Evolutionary conservation across 2,888 invertebrate genomes (phyloP), one percentile per base, ranked within the genome.

Genomic region (Monopis laevigella): DNA sequence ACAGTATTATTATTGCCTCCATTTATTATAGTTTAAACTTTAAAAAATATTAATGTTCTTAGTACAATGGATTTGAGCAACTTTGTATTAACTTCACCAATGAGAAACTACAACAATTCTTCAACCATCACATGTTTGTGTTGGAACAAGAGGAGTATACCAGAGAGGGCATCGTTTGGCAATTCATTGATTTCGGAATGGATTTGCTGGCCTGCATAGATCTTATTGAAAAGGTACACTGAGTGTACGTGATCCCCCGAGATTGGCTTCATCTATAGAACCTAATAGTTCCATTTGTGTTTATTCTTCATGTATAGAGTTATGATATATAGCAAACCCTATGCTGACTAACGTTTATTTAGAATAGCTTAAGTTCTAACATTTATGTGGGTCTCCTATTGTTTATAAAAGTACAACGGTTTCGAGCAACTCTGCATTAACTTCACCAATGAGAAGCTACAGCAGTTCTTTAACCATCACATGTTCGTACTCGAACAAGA

Each of bases 41-140:
- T 12, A 36, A 36, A 11, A 8, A 16, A 57, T 68, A 63, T 62
- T 74, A 71, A 75, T 65, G 47, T 66, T 61, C 66, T 59, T 84
- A 97, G 97, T 96, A 84, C 86, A 98, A 98, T 86, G 96, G 96
- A 80, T 98, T 98, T 86, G 98, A 98, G 83, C 98, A 98, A 87
- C 88, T 98, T 82, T 98, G 98, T 87, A 98, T 98, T 89, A 98
- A 98, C 88, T 98, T 98, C 86, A 98, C 98, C 80, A 98, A 98
- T 82, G 98, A 98, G 83, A 96, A 97, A 85, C 88, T 98, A 58
- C 98, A 98, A 85, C 98, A 98, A 84, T 98, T 98, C 87, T 98
- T 98, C 89, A 98, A 98, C 85, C 98, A 98, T 82, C 92, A 96
- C 89, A 98, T 98, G 98, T 98, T 98, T 82, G 97, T 98, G 56